Conservation (phyloP, 2,797 vertebrate species). For the Etheostoma perlongum region DNA sequence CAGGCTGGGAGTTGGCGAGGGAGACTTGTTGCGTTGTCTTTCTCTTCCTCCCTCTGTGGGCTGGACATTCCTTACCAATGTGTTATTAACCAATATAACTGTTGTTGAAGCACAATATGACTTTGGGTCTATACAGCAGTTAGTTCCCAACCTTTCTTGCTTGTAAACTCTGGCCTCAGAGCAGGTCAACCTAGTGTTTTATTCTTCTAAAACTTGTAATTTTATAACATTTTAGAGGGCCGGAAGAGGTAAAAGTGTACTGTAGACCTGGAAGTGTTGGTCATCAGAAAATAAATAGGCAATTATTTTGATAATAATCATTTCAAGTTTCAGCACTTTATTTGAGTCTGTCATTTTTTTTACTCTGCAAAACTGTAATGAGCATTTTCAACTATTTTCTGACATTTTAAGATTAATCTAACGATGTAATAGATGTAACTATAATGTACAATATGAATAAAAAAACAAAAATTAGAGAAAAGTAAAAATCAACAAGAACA, state of each 20-base stretch:
- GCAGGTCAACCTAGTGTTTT: background rate
- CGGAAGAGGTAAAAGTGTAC: background rate
- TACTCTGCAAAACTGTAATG: background rate
- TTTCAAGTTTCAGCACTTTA: background rate
- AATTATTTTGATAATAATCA: background rate
- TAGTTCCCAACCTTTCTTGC: background rate
- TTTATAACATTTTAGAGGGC: background rate
- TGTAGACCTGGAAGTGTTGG: background rate
- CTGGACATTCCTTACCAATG: background rate
- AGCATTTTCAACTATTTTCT: background rate
- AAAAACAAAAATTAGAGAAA: background rate
- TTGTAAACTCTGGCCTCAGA: background rate
- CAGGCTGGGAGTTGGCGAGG: background rate
- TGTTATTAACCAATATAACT: background rate
- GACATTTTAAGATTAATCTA: background rate
- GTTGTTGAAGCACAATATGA: background rate
- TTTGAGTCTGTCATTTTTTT: background rate
- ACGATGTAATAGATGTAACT: background rate
- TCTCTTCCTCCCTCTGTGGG: background rate
- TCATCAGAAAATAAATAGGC: background rate
- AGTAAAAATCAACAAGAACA: background rate
- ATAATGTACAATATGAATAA: background rate
- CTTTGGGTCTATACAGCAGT: background rate
- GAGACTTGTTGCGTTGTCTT: constrained; percentile 30
- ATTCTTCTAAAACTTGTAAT: background rate